phyloP scores from a whole-genome alignment of 1,140 invertebrate genomes.

The Olivierus martensii region DNA sequence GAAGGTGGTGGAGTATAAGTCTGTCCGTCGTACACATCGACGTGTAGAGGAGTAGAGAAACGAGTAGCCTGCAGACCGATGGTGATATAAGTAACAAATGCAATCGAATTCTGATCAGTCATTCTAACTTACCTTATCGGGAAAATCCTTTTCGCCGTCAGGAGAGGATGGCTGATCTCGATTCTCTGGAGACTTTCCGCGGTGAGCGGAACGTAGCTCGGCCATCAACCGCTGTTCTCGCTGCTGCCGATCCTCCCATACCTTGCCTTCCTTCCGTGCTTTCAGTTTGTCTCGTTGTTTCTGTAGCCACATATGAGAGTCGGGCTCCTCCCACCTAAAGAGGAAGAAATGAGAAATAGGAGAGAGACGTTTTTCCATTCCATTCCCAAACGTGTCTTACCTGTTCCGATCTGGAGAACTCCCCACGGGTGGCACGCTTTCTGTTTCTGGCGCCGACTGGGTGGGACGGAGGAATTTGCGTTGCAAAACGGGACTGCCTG shows the following conservation, averaged over 20 bases:
- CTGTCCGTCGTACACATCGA: constrained; percentile 19
- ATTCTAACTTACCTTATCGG: no score
- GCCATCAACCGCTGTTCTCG: constrained; percentile 29
- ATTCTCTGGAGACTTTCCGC: constrained; percentile 2
- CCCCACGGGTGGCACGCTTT: no score
- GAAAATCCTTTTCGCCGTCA: no score
- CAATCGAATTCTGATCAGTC: no score
- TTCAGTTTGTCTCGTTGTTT: constrained; percentile 32
- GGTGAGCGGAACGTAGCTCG: constrained; percentile 24
- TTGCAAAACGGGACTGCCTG: constrained; percentile 15
- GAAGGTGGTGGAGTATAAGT: not conserved
- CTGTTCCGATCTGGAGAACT: no score
- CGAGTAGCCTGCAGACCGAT: constrained; percentile 2
- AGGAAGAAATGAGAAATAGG: not conserved
- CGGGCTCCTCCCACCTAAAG: constrained; percentile 3
- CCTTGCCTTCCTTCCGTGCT: constrained; percentile 21
- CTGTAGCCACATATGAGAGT: constrained; percentile 27
- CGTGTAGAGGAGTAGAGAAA: constrained; percentile 25
- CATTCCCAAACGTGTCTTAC: no score
- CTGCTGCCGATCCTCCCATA: constrained; percentile 20
- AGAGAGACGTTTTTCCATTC: no score
- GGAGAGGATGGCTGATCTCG: not conserved
- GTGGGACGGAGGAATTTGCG: not conserved
- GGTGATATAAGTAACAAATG: no score
- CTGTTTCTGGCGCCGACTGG: no score